Conservation (phyloP, 2,888 invertebrate genomes). For the Lymantria dispar region DNA sequence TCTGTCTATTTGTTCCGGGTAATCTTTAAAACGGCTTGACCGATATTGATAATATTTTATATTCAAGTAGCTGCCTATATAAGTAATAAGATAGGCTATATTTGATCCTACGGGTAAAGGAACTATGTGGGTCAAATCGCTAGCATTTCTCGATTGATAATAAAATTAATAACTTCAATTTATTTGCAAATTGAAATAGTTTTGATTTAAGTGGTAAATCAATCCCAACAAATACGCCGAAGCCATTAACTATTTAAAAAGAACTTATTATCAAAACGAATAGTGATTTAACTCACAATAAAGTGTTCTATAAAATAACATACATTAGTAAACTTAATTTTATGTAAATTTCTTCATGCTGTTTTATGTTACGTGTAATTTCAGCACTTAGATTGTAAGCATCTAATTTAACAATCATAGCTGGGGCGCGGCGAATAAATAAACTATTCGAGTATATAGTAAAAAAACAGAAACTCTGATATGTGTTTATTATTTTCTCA, state of each 20-base stretch:
- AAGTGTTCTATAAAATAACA: constrained; percentile 2
- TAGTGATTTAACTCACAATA: constrained; percentile 2
- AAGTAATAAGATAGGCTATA: no score
- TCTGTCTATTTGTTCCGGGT: no score
- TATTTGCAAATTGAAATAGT: no score
- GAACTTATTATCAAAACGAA: neutral
- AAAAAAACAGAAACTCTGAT: constrained; percentile 16
- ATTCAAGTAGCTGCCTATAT: no score
- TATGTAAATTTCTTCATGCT: constrained; percentile 7
- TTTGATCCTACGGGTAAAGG: no score
- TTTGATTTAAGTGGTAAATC: no score
- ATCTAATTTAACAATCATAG: constrained; percentile 31
- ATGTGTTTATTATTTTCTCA: constrained; percentile 24
- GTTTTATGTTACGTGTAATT: constrained; percentile 14
- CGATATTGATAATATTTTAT: no score
- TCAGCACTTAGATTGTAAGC: constrained; percentile 14
- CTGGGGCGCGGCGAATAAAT: constrained; percentile 25
- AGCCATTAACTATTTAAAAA: neutral
- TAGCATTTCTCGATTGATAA: no score
- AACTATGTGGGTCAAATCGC: no score
- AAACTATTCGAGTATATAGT: constrained; percentile 28
- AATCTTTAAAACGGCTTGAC: no score
- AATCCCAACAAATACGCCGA: neutral
- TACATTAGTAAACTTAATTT: constrained; percentile 10
- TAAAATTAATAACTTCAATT: no score